phyloP scores from a whole-genome alignment of 2,888 invertebrate species.

The Bursaphelenchus okinawaensis region DNA sequence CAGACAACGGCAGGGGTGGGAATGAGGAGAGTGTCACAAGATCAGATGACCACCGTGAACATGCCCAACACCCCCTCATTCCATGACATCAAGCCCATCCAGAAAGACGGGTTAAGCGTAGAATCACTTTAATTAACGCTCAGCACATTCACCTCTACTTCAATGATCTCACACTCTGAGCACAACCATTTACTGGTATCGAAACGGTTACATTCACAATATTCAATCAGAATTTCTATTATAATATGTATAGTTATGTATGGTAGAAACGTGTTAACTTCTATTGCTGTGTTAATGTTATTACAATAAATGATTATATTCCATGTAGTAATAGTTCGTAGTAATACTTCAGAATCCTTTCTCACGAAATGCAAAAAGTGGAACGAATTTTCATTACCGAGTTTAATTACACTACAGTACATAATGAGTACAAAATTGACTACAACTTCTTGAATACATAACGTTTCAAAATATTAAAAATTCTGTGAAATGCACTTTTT shows the following conservation, averaged over 20 bases:
- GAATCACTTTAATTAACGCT: conserved; percentile 19
- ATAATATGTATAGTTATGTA: conserved; percentile 3
- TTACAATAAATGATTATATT: conserved; percentile 6
- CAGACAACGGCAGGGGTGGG: not conserved
- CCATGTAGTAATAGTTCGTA: too few species aligned
- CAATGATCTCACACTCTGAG: not conserved
- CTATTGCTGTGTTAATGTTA: conserved; percentile 4
- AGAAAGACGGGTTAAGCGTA: conserved; percentile 24
- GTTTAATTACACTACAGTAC: too few species aligned
- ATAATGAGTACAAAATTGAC: too few species aligned
- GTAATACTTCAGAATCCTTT: too few species aligned
- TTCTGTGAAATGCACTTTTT: too few species aligned
- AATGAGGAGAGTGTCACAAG: not conserved
- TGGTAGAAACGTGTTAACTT: not conserved
- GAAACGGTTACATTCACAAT: conserved; percentile 1
- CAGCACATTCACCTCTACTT: not conserved
- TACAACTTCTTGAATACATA: too few species aligned
- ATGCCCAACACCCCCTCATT: not conserved
- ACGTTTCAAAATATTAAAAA: too few species aligned
- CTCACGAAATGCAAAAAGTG: too few species aligned
- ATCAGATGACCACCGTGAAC: not conserved
- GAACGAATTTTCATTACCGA: too few species aligned
- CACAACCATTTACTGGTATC: not conserved
- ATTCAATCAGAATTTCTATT: conserved; percentile 2
- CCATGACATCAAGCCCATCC: conserved; percentile 1